A percentile compares a stretch with the other conserved stretches of the same genome.
Conservation (phyloP, 2,113 vertebrate species). For the Neolamprologus cancellatus region DNA sequence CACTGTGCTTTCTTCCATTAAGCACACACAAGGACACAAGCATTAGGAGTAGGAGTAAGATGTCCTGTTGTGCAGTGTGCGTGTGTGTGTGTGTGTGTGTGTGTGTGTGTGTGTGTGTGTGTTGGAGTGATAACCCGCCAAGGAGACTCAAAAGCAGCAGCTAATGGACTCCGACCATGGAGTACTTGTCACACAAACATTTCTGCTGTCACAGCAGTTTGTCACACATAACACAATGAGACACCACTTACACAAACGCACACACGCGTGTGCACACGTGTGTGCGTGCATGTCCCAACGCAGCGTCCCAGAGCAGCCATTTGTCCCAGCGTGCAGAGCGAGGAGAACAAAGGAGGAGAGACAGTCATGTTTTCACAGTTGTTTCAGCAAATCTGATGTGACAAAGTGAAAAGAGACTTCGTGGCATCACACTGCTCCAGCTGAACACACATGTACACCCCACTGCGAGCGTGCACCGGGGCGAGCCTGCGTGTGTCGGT, state of each 20-base stretch:
- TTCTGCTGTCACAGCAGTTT: conserved; percentile 74
- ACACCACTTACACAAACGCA: background rate
- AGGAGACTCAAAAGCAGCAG: conserved; percentile 61
- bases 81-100: background rate
- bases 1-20: background rate
- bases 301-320: conserved; percentile 68
- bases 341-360: conserved; percentile 59
- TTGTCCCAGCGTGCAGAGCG: conserved; percentile 63
- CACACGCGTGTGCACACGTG: background rate
- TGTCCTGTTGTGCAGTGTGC: conserved; percentile 38
- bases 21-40: conserved; percentile 47
- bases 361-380: conserved; percentile 80
- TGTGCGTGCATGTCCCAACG: background rate
- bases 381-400: conserved; percentile 87
- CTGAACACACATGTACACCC: conserved; percentile 27
- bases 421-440: conserved; percentile 74
- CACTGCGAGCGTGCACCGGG: background rate
- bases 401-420: conserved; percentile 77
- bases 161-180: conserved; percentile 63
- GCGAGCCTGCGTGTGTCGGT: background rate
- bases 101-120: background rate
- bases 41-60: conserved; percentile 11
- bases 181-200: conserved; percentile 73
- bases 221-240: conserved; percentile 57
- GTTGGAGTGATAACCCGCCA: conserved; percentile 55